Conservation (phyloP, 2,888 invertebrate species). For the Polymixis lichenea region DNA sequence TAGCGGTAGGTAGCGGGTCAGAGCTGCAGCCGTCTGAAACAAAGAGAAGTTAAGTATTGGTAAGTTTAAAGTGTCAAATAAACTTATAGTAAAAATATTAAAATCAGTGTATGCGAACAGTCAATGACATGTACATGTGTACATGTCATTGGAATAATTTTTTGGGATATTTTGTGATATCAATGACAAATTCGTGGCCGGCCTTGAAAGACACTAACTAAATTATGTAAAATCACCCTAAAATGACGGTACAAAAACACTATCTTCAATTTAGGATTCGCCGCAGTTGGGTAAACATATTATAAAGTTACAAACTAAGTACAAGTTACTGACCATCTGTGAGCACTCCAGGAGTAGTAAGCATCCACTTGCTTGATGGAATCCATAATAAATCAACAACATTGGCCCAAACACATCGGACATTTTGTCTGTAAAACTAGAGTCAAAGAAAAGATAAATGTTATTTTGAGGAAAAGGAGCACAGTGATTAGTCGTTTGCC, state of each 20-base stretch:
- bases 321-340: constrained; percentile 54
- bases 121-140: too few species aligned
- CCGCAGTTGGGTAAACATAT: too few species aligned
- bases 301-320: background rate
- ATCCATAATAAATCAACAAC: constrained; percentile 57
- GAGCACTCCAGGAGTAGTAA: constrained; percentile 66
- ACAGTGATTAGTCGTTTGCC: background rate
- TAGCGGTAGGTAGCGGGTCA: constrained; percentile 63
- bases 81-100: background rate
- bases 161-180: background rate
- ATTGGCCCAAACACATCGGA: constrained; percentile 60
- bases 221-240: too few species aligned
- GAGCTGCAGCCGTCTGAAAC: constrained; percentile 46
- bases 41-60: background rate
- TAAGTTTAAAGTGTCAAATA: background rate
- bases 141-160: too few species aligned
- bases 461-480: background rate
- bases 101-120: background rate
- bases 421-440: constrained; percentile 58
- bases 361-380: constrained; percentile 62
- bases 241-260: too few species aligned
- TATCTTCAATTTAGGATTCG: background rate
- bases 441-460: background rate
- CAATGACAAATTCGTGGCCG: too few species aligned
- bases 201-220: too few species aligned